These are phyloP conservation scores for Ataeniobius toweri DNA, from an alignment of 2,797 vertebrate genomes.

Conservation along the genomic window DNA sequence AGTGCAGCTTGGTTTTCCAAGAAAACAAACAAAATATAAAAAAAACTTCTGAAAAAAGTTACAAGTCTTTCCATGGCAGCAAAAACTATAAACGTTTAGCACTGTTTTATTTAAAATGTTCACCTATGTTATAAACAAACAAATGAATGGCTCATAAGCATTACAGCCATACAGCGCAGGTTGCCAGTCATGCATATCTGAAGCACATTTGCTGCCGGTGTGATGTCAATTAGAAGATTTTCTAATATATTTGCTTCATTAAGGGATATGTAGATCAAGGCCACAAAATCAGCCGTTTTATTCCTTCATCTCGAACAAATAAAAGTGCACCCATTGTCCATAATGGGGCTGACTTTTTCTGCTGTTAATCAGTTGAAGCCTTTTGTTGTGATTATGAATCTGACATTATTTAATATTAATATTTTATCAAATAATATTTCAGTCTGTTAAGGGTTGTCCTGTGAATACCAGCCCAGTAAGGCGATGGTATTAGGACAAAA, in stretches of 20 bases:
- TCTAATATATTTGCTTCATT: neutral
- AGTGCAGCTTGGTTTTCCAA: neutral
- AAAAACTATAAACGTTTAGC: neutral
- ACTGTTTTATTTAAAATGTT: neutral
- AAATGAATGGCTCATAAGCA: neutral
- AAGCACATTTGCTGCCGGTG: neutral
- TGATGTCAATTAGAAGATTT: neutral
- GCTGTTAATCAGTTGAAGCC: too few species aligned
- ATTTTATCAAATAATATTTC: too few species aligned
- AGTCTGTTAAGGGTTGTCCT: too few species aligned
- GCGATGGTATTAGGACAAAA: too few species aligned
- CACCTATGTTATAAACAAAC: neutral
- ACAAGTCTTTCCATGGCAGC: neutral
- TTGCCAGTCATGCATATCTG: neutral
- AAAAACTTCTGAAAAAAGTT: neutral
- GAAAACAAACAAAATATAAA: too few species aligned
- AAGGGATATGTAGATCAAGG: too few species aligned
- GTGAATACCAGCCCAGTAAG: too few species aligned
- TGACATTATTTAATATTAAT: too few species aligned
- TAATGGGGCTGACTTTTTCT: neutral
- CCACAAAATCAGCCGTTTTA: neutral
- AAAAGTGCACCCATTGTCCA: neutral
- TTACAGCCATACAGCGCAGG: neutral
- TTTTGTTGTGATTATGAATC: too few species aligned
- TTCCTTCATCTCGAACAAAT: neutral